A percentile compares a stretch with the other conserved stretches of the same genome.
Conservation (phyloP, 2,113 vertebrate species). For the Mobula hypostoma region DNA sequence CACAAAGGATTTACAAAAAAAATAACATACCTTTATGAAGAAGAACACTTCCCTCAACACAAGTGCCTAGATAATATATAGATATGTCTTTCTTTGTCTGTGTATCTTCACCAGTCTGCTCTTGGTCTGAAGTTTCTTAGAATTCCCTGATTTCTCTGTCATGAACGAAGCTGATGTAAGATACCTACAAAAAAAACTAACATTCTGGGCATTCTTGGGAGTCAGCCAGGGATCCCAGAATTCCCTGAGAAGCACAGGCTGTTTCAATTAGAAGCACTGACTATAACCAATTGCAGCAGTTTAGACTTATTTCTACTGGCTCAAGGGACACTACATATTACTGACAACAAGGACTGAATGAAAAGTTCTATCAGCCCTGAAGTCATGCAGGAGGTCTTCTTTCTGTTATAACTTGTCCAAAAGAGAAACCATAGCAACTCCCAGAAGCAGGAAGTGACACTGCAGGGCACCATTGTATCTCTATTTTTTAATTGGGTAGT, state of each 20-base stretch:
- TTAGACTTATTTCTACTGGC: conserved; percentile 41
- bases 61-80: neutral
- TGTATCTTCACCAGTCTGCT: neutral
- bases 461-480: neutral
- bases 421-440: no score
- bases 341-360: conserved; percentile 4
- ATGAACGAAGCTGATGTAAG: conserved; percentile 72
- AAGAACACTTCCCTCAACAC: neutral
- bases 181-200: conserved; percentile 59
- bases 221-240: conserved; percentile 75
- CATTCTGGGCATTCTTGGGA: conserved; percentile 76
- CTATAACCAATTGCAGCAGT: conserved; percentile 60
- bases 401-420: neutral
- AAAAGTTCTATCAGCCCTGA: neutral
- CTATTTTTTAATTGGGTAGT: neutral
- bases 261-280: conserved; percentile 75
- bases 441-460: neutral
- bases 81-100: neutral
- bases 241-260: conserved; percentile 82
- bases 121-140: conserved; percentile 27
- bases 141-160: conserved; percentile 45
- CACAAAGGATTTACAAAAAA: conserved; percentile 14
- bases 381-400: neutral
- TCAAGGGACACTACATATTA: neutral
- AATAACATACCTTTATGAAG: neutral